Base-by-base conservation (phyloP, 2,888 invertebrate genomes). In the Spodoptera exigua region DNA sequence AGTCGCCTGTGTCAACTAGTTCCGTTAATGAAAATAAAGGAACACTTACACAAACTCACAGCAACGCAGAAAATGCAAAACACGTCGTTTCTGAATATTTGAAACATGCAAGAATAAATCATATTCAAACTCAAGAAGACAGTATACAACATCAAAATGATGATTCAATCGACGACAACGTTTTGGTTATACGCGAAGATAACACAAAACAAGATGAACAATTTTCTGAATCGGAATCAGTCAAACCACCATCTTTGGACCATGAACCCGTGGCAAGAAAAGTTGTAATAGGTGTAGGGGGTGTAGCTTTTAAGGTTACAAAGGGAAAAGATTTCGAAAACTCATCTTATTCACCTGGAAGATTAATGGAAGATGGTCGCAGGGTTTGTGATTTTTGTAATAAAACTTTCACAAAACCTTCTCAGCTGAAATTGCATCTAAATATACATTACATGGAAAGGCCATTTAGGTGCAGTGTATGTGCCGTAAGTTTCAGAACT, bases 401-500 rank as follows among this genome's bases (percentile, higher is more conserved):
- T 76, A 98, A 99, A 90, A 97, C 97, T 53, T 99, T 99, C 91
- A 97, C 96, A 66, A 98, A 99, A 89, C 97, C 98, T 63, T 98
- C 98, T 65, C 98, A 99, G 84, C 94, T 99, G 67, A 95, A 97
- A 70, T 94, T 99, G 68, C 99, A 99, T 91, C 97, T 98, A 89
- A 99, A 99, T 89, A 98, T 99, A 74, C 99, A 99, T 91, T 98
- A 98, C 82, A 96, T 99, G 95, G 99, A 99, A 88, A 95, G 98
- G 66, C 98, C 98, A 51, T 98, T 97, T 86, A 96, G 98, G 73
- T 99, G 99, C 89, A 97, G 98, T 79, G 96, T 98, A 2, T 99
- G 99, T 90, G 97, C 97, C 36, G 97, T 98, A 21, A 98, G 98
- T 78, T 99, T 99, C 86, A 95, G 98, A 81, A 97, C 98, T 39